Evolutionary conservation across 2,888 invertebrate species (phyloP).

Genomic region (Heliconius ethilla): DNA sequence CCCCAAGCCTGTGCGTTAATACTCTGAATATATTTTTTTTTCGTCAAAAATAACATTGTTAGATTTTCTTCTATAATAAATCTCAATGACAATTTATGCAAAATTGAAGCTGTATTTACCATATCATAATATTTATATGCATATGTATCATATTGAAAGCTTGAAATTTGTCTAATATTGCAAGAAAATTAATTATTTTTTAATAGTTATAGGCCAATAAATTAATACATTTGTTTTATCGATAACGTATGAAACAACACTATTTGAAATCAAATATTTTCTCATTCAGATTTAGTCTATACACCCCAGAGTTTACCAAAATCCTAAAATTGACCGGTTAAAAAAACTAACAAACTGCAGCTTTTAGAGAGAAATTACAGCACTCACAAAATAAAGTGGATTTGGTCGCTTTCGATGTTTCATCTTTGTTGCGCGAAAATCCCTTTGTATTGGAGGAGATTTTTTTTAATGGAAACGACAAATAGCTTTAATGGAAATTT

Average conservation of each 20-base stretch:
- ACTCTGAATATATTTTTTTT: slow-evolving; percentile 50
- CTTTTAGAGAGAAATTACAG: slow-evolving; percentile 58
- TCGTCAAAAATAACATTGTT: slow-evolving; percentile 33
- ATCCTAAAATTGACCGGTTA: slow-evolving; percentile 30
- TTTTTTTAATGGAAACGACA: slow-evolving; percentile 30
- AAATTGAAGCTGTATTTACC: background rate
- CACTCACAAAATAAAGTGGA: slow-evolving; percentile 52
- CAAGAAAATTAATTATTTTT: background rate
- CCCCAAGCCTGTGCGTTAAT: slow-evolving; percentile 58
- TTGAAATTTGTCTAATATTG: background rate
- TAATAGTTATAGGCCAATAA: background rate
- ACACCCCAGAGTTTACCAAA: slow-evolving; percentile 30
- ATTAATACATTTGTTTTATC: background rate
- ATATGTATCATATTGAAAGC: background rate
- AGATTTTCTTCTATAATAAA: background rate
- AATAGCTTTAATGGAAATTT: slow-evolving; percentile 31
- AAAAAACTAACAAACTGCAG: slow-evolving; percentile 59
- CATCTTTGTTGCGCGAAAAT: slow-evolving; percentile 40
- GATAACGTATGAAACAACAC: background rate
- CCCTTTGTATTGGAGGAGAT: slow-evolving; percentile 35
- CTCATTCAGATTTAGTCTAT: slow-evolving; percentile 12
- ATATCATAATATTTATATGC: background rate
- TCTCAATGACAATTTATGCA: background rate
- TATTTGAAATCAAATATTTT: slow-evolving; percentile 22
- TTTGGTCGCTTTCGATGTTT: slow-evolving; percentile 40